Evolutionary conservation across 2,888 invertebrate species (phyloP).

Genomic region (Labia minor): DNA sequence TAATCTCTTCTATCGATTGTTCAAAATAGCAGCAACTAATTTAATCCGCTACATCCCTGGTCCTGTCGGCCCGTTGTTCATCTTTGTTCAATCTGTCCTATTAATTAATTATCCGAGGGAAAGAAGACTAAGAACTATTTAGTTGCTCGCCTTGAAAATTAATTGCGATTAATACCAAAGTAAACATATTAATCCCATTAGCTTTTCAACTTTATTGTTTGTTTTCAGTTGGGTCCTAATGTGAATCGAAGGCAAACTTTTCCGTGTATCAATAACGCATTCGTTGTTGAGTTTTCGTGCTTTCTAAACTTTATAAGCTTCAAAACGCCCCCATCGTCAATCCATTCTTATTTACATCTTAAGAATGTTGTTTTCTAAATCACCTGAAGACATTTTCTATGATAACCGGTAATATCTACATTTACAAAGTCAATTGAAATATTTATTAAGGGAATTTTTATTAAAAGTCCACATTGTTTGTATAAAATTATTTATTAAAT

Average conservation of each 20-base stretch:
- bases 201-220: conserved; percentile 13
- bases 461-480: too few relatives aligned
- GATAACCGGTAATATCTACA: too few relatives aligned
- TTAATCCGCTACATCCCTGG: too few relatives aligned
- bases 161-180: conserved; percentile 7
- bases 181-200: conserved; percentile 13
- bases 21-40: background rate
- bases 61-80: too few relatives aligned
- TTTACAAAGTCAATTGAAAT: too few relatives aligned
- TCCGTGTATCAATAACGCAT: conserved; percentile 5
- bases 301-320: background rate
- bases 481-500: too few relatives aligned
- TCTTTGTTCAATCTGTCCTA: background rate
- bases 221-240: background rate
- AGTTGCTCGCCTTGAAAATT: conserved; percentile 1
- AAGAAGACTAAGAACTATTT: background rate
- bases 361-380: background rate
- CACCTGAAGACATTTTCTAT: background rate
- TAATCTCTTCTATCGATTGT: background rate
- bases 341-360: background rate
- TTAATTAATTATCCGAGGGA: background rate
- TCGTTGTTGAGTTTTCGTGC: conserved; percentile 13
- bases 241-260: conserved; percentile 13
- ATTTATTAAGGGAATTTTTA: too few relatives aligned
- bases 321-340: background rate